These are phyloP conservation scores for Dicrostonyx torquatus DNA, from an alignment of 2,797 vertebrate species.

Conservation along the genomic window DNA sequence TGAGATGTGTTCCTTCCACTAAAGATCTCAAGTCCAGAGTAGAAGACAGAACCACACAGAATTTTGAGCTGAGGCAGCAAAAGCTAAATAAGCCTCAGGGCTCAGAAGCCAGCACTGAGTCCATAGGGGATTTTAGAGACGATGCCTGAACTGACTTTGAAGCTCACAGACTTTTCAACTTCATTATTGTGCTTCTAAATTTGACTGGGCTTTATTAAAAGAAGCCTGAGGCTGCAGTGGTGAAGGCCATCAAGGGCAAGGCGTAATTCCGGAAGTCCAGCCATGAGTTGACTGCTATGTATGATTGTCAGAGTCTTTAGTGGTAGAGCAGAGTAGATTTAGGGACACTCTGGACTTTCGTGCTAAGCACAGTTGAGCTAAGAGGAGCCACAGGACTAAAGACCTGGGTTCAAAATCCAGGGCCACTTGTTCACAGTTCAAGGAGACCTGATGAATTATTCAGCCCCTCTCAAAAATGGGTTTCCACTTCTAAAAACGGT, in stretches of 20 bases:
- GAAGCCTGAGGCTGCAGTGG: rapidly evolving
- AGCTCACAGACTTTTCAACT: not conserved
- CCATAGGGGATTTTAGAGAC: not conserved
- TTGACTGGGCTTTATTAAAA: not conserved
- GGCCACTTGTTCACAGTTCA: not conserved
- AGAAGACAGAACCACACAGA: not conserved
- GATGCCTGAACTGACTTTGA: not conserved
- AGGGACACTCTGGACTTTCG: not conserved
- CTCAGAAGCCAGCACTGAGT: not conserved
- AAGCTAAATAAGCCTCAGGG: not conserved
- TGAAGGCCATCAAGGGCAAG: not conserved
- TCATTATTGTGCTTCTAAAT: not conserved
- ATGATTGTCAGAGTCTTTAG: too few species aligned
- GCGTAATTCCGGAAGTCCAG: not conserved
- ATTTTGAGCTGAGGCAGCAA: not conserved
- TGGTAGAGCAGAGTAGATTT: not conserved
- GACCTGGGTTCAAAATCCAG: not conserved
- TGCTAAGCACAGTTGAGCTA: not conserved
- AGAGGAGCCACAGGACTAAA: not conserved
- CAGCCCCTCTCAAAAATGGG: not conserved
- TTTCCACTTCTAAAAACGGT: not conserved
- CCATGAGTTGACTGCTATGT: not conserved
- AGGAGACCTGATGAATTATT: not conserved
- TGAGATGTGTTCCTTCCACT: not conserved
- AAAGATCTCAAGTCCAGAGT: not conserved